A percentile compares a stretch with the other conserved stretches of the same genome.
phyloP scores from a whole-genome alignment of 1,140 invertebrate species.

The Lepidostoma basale region DNA sequence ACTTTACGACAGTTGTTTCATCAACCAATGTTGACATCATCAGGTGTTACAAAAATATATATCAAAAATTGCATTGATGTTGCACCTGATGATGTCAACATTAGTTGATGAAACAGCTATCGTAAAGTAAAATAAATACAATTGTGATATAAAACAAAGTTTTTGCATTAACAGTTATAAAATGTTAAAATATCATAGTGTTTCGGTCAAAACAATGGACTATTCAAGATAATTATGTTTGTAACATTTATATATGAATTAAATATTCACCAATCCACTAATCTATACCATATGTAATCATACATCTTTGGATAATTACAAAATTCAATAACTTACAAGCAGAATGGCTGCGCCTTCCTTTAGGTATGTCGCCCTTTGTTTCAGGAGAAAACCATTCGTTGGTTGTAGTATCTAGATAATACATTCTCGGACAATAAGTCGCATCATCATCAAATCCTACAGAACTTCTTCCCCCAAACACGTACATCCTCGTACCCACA shows the following conservation, averaged over 20 bases:
- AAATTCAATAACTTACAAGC: slow-evolving; percentile 71
- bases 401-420: slow-evolving; percentile 74
- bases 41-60: too few species aligned
- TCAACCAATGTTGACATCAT: too few species aligned
- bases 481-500: slow-evolving; percentile 76
- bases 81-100: too few species aligned
- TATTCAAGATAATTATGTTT: not conserved
- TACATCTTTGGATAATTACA: too few species aligned
- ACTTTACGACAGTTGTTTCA: too few species aligned
- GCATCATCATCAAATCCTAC: slow-evolving; percentile 72
- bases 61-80: too few species aligned
- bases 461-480: slow-evolving; percentile 83
- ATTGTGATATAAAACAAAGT: too few species aligned
- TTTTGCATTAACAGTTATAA: too few species aligned
- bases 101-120: too few species aligned
- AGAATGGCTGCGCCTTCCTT: slow-evolving; percentile 85
- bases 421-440: slow-evolving; percentile 78
- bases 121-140: too few species aligned
- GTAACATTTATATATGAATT: not conserved
- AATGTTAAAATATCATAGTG: too few species aligned
- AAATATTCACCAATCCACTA: not conserved
- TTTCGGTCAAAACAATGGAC: not conserved
- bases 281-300: not conserved
- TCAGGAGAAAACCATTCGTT: slow-evolving; percentile 71
- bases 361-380: slow-evolving; percentile 64